These are phyloP conservation scores for Adelosebastes latens DNA, from an alignment of 2,797 vertebrate species.

Conservation along the genomic window DNA sequence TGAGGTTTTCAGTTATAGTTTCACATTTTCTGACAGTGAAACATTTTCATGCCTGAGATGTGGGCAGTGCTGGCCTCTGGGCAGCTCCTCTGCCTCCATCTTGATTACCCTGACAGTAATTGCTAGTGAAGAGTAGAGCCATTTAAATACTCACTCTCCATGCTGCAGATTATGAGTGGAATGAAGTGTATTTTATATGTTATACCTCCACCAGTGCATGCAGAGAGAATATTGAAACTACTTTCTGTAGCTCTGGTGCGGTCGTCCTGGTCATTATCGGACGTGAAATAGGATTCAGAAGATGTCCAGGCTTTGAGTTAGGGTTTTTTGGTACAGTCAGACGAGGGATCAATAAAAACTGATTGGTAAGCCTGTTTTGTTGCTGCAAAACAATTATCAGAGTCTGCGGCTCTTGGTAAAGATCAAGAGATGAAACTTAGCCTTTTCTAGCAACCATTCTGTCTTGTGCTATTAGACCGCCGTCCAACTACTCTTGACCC, in stretches of 20 bases:
- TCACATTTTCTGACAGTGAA: constrained; percentile 12
- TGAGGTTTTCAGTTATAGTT: not conserved
- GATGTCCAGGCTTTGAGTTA: constrained; percentile 31
- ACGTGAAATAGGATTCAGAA: constrained; percentile 46
- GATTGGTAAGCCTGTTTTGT: constrained; percentile 49
- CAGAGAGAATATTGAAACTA: constrained; percentile 17
- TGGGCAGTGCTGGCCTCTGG: not conserved
- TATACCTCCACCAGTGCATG: not conserved
- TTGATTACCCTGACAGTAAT: constrained; percentile 34
- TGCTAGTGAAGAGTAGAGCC: not conserved
- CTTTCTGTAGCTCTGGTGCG: constrained; percentile 6
- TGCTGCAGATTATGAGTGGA: constrained; percentile 4
- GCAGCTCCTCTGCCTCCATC: constrained; percentile 13
- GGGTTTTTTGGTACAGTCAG: constrained; percentile 31
- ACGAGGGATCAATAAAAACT: constrained; percentile 57
- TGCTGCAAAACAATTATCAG: constrained; percentile 57
- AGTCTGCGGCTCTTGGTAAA: constrained; percentile 52
- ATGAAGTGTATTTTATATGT: constrained; percentile 5
- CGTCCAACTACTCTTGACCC: constrained; percentile 72
- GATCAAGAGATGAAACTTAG: constrained; percentile 57
- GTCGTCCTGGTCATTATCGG: constrained; percentile 11
- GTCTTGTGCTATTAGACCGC: constrained; percentile 47
- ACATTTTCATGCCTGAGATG: constrained; percentile 5
- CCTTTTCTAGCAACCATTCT: constrained; percentile 48
- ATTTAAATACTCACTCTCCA: constrained; percentile 4